phyloP scores from a whole-genome alignment of 2,888 invertebrate species.

The Podotricha telesiphe region DNA sequence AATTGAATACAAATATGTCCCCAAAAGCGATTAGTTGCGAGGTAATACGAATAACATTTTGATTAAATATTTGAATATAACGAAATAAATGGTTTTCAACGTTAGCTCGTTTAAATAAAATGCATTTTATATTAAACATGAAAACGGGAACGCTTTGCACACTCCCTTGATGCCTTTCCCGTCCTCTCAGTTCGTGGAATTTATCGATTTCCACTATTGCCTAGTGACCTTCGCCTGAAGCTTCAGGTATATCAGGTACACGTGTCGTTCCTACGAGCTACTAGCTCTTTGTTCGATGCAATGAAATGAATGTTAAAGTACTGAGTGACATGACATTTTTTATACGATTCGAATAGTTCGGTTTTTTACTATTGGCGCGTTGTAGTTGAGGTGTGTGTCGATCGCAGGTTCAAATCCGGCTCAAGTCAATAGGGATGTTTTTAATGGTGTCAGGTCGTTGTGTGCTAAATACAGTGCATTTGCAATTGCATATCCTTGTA shows the following conservation, averaged over 20 bases:
- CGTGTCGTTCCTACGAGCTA: not conserved
- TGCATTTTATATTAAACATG: not conserved
- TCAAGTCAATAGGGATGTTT: no score
- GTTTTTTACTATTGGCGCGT: no score
- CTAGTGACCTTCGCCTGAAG: not conserved
- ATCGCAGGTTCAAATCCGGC: no score
- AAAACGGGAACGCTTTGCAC: not conserved
- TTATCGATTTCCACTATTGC: constrained; percentile 1
- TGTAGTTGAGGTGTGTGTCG: no score
- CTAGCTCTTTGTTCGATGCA: not conserved
- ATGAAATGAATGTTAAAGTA: not conserved
- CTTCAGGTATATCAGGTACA: not conserved
- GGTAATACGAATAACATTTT: not conserved
- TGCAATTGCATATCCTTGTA: no score
- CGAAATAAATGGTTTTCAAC: not conserved
- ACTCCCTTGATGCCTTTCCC: not conserved
- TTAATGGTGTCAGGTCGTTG: no score
- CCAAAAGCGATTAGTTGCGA: not conserved
- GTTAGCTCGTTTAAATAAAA: not conserved
- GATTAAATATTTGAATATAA: not conserved
- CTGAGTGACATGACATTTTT: no score
- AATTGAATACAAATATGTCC: not conserved
- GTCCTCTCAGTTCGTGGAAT: not conserved
- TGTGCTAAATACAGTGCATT: no score
- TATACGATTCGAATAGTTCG: no score